phyloP scores from a whole-genome alignment of 2,113 vertebrate species.

The Asarcornis scutulata region DNA sequence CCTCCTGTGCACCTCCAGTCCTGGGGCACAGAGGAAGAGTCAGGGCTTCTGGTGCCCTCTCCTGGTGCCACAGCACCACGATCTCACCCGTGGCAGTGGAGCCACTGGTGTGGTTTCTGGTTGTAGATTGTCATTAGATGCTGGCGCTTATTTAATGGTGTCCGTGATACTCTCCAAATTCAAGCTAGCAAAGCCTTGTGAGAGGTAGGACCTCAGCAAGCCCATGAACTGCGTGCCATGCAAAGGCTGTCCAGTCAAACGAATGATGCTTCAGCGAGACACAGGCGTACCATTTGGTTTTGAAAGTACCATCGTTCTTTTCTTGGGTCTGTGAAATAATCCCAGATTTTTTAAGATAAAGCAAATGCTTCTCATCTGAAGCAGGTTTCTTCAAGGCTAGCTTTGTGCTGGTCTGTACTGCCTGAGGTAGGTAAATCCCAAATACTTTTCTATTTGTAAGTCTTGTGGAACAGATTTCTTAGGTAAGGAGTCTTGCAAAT shows the following conservation, averaged over 20 bases:
- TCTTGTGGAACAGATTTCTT: background rate
- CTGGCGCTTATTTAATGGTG: no score
- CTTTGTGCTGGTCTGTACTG: background rate
- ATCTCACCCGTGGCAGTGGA: background rate
- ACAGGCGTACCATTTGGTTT: rapidly evolving
- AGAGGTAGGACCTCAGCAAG: background rate
- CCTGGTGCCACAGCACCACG: background rate
- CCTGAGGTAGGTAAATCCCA: background rate
- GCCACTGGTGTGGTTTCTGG: rapidly evolving
- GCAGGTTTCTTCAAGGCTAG: background rate
- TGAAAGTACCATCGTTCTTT: background rate
- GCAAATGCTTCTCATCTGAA: background rate
- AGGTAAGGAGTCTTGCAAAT: background rate
- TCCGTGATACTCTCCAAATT: background rate
- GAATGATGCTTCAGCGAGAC: rapidly evolving
- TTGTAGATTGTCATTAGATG: rapidly evolving
- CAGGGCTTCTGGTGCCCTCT: constrained; percentile 7
- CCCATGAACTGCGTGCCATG: rapidly evolving
- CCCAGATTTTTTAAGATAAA: background rate
- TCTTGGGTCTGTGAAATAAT: rapidly evolving
- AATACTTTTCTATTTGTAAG: rapidly evolving
- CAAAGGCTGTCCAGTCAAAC: background rate
- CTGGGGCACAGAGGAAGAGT: background rate
- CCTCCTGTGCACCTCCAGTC: background rate
- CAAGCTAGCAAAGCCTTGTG: background rate